Conservation (phyloP, 2,113 vertebrate species). For the Ophthalmolycus amberensis region DNA sequence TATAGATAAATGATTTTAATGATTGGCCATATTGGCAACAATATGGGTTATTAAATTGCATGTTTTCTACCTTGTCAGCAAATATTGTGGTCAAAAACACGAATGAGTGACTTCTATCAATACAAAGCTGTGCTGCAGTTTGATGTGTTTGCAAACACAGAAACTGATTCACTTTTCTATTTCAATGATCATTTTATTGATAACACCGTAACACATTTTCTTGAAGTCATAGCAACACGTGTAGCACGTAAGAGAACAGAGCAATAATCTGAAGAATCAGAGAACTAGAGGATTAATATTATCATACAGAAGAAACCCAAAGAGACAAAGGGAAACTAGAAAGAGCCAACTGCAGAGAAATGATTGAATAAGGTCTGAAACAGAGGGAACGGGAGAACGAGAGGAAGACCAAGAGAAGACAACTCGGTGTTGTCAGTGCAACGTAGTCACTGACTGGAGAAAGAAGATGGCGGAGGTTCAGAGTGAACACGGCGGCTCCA, state of each 20-base stretch:
- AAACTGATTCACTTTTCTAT: constrained; percentile 52
- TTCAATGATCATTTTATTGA: constrained; percentile 83
- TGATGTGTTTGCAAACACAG: not conserved
- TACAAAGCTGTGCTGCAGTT: not conserved
- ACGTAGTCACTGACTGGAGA: too few relatives aligned
- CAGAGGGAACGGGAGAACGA: too few relatives aligned
- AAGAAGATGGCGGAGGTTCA: too few relatives aligned
- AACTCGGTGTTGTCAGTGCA: too few relatives aligned
- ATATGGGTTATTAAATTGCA: too few relatives aligned
- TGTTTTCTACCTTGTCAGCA: too few relatives aligned
- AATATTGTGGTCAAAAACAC: too few relatives aligned
- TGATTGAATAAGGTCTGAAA: constrained; percentile 28
- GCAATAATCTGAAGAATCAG: constrained; percentile 78
- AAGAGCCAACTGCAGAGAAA: constrained; percentile 70
- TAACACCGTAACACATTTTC: constrained; percentile 81
- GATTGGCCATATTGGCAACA: not conserved
- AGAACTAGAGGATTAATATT: constrained; percentile 76
- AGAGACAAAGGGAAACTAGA: constrained; percentile 64
- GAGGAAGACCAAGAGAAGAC: too few relatives aligned
- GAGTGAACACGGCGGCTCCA: too few relatives aligned
- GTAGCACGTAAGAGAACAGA: constrained; percentile 79
- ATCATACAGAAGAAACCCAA: constrained; percentile 77
- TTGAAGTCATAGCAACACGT: constrained; percentile 83
- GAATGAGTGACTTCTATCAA: not conserved
- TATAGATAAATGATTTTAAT: not conserved